Evolutionary conservation across 2,888 invertebrate species (phyloP).

Genomic region (Camponotus fellah): DNA sequence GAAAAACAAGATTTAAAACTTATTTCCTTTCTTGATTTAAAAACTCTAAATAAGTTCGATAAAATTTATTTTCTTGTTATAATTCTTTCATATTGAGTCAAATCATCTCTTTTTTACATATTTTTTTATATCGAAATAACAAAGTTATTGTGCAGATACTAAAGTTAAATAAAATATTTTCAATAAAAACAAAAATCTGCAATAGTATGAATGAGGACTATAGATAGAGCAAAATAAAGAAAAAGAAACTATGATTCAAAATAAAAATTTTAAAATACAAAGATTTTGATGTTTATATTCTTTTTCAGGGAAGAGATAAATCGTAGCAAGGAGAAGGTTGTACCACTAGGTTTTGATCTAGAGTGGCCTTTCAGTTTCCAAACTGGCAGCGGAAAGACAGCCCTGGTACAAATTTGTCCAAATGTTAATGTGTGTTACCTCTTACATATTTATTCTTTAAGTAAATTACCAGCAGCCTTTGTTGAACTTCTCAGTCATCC

Average conservation of each 20-base stretch:
- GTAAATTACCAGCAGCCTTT: slow-evolving; percentile 88
- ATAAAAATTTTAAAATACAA: background rate
- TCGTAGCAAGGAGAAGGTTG: slow-evolving; percentile 78
- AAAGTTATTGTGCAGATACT: background rate
- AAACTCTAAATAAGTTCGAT: background rate
- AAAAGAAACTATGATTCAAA: background rate
- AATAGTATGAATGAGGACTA: background rate
- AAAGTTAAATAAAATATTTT: background rate
- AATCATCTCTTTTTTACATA: no score
- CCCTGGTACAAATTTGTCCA: slow-evolving; percentile 89
- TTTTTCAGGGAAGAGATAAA: slow-evolving; percentile 83
- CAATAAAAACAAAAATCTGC: background rate
- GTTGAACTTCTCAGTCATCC: slow-evolving; percentile 87
- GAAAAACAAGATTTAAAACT: background rate
- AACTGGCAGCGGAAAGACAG: slow-evolving; percentile 88
- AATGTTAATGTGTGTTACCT: slow-evolving; percentile 87
- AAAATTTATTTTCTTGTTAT: background rate
- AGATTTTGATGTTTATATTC: slow-evolving; percentile 11
- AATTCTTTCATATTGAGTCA: background rate
- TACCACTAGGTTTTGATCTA: slow-evolving; percentile 89
- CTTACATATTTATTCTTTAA: slow-evolving; percentile 88
- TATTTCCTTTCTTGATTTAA: background rate
- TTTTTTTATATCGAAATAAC: background rate
- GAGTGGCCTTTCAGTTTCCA: slow-evolving; percentile 90
- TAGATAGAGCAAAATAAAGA: background rate